Conservation (phyloP, 2,797 vertebrate species). For the Crenichthys baileyi region DNA sequence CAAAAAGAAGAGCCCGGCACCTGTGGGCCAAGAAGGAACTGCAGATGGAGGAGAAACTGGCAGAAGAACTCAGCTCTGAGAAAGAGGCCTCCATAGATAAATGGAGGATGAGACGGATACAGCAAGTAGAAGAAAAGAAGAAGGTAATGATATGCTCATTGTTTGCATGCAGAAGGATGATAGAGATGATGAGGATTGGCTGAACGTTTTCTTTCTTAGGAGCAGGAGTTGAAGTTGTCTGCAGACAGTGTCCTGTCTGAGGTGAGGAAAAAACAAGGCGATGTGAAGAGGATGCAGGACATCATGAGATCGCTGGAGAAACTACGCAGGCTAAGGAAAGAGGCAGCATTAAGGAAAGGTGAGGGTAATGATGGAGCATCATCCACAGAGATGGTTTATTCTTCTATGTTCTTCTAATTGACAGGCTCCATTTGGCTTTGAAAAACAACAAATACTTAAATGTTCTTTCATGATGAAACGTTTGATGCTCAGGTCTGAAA, state of each 20-base stretch:
- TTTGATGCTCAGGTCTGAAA: not conserved
- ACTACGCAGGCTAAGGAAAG: slow-evolving; percentile 90
- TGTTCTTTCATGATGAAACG: not conserved
- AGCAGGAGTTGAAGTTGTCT: slow-evolving; percentile 90
- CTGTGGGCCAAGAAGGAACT: slow-evolving; percentile 67
- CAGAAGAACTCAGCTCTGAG: slow-evolving; percentile 68
- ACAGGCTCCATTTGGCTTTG: not conserved
- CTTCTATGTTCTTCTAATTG: not conserved
- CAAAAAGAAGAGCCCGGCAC: slow-evolving; percentile 78
- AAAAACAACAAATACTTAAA: not conserved
- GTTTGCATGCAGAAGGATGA: not conserved
- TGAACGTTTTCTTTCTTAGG: slow-evolving; percentile 72
- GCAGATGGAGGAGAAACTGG: slow-evolving; percentile 68
- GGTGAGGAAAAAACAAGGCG: slow-evolving; percentile 92
- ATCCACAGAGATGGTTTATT: not conserved
- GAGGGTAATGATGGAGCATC: not conserved
- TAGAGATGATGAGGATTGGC: not conserved
- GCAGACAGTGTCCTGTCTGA: slow-evolving; percentile 93
- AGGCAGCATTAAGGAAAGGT: slow-evolving; percentile 94
- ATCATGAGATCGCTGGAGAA: slow-evolving; percentile 90
- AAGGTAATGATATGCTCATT: slow-evolving; percentile 70
- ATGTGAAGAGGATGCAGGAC: slow-evolving; percentile 92
- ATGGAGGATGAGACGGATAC: slow-evolving; percentile 87
- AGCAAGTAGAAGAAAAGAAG: slow-evolving; percentile 89
- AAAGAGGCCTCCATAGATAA: slow-evolving; percentile 86